phyloP scores from a whole-genome alignment of 2,113 vertebrate species.

The Lagenorhynchus albirostris region DNA sequence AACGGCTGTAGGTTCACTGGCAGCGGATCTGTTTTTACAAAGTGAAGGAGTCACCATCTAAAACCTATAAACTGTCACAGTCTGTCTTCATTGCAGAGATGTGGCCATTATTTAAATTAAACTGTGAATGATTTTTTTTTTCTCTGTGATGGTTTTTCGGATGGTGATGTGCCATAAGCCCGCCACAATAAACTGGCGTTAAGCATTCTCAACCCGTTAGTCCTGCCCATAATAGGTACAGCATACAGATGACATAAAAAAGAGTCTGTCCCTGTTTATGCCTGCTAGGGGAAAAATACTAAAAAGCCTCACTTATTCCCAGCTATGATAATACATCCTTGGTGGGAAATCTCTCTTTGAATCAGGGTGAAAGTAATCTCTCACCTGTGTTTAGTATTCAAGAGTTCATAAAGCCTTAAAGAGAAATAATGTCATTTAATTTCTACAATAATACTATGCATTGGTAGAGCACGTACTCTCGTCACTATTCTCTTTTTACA shows the following conservation, averaged over 20 bases:
- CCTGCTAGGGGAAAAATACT: constrained; percentile 22
- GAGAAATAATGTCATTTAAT: constrained; percentile 10
- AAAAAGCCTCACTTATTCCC: not conserved
- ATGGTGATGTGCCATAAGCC: constrained; percentile 69
- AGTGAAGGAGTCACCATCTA: constrained; percentile 75
- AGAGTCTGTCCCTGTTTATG: constrained; percentile 64
- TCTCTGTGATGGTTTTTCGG: constrained; percentile 76
- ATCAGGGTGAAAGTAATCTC: not conserved
- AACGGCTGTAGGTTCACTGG: constrained; percentile 74
- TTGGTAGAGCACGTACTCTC: fast-evolving
- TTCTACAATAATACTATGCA: not conserved
- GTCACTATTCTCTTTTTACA: not conserved
- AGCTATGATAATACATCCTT: not conserved
- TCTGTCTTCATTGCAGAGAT: constrained; percentile 70
- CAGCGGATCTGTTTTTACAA: constrained; percentile 77
- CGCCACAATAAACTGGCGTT: constrained; percentile 61
- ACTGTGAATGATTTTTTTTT: constrained; percentile 70
- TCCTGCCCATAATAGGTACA: constrained; percentile 66
- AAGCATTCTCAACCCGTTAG: constrained; percentile 78
- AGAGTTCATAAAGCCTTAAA: not conserved
- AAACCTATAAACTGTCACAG: constrained; percentile 81
- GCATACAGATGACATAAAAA: constrained; percentile 43
- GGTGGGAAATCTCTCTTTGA: not conserved
- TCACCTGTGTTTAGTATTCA: not conserved
- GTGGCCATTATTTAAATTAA: constrained; percentile 82